Base-by-base conservation (phyloP, 2,113 vertebrate species). In the Phrynosoma platyrhinos region DNA sequence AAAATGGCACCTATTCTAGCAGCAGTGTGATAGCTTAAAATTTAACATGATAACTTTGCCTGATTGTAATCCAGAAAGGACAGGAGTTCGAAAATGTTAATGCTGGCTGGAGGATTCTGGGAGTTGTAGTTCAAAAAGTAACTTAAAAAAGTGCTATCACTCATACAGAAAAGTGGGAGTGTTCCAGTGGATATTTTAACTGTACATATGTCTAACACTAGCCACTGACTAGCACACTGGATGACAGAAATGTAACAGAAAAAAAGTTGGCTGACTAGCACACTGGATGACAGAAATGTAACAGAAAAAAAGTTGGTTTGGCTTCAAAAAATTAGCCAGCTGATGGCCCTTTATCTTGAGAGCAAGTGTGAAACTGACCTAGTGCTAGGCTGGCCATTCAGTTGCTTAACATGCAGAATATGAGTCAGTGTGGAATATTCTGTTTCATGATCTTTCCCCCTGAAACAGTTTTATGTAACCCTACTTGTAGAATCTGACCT, bases 391-490 rank as follows among this genome's bases (percentile, higher is more conserved):
- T 47, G 42, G 42, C 74, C 27, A 18, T 79, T 87, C 36, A 69
- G 74, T 78, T 55, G 81, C 81, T 83, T 78, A 83, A 78, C 30
- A 69, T 69, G 62, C 42, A 27, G 87, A 83, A 83, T 71, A 83
- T 69, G 64, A 83, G 23, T 78, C 9, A 9, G 81, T 77, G 58
- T 78, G 62, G 77, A 53, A 58, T 74, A 88, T 69, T 69, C 21
- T 66, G 2, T 53, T 32, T 86, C 84, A 79, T 69, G 40, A 21
- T 66, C 84, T 42, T 76, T 74, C 7, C 55, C 84, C 84, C 36
- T 77, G 74, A 85, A 85, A 77, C 30, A 40, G 74, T 85, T 85
- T 83, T 53, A 77, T 78, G 62, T 83, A 88, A 83, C 62, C 42
- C 16, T 83, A 55, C 47, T 88, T 83, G 42, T 71, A 84, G 84